phyloP scores from a whole-genome alignment of 2,888 invertebrate genomes.

The Atrina japonica region DNA sequence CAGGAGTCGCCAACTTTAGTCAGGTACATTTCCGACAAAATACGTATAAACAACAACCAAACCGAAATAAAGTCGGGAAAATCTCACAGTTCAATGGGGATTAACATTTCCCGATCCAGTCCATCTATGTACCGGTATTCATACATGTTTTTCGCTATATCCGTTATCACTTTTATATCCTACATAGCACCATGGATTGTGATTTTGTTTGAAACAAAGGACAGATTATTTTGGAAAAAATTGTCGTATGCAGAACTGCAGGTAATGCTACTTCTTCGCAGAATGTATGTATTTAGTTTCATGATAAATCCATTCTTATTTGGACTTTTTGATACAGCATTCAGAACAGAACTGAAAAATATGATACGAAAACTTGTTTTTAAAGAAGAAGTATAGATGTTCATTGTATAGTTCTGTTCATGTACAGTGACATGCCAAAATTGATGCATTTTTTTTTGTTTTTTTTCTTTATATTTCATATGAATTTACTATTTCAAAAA shows the following conservation, averaged over 20 bases:
- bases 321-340: slow-evolving; percentile 23
- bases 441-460: too few relatives aligned
- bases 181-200: slow-evolving; percentile 13
- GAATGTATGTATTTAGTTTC: slow-evolving; percentile 20
- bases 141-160: slow-evolving; percentile 24
- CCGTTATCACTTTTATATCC: slow-evolving; percentile 19
- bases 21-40: not conserved
- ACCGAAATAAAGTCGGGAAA: not conserved
- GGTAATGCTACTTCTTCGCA: slow-evolving; percentile 2
- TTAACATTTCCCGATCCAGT: not conserved
- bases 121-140: slow-evolving; percentile 15
- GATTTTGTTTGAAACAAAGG: not conserved
- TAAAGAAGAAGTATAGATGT: too few relatives aligned
- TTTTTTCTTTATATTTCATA: too few relatives aligned
- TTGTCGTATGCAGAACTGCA: not conserved
- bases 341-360: slow-evolving; percentile 8
- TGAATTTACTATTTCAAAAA: too few relatives aligned
- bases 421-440: too few relatives aligned
- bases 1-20: not conserved
- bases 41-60: not conserved
- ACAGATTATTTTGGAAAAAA: not conserved
- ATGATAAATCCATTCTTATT: slow-evolving; percentile 25
- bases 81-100: not conserved
- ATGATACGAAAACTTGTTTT: slow-evolving; percentile 1
- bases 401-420: too few relatives aligned